A percentile compares a stretch with the other conserved stretches of the same genome.
These are phyloP conservation scores for Phylloscopus trochiloides DNA, from an alignment of 2,113 vertebrate species.

Conservation along the genomic window DNA sequence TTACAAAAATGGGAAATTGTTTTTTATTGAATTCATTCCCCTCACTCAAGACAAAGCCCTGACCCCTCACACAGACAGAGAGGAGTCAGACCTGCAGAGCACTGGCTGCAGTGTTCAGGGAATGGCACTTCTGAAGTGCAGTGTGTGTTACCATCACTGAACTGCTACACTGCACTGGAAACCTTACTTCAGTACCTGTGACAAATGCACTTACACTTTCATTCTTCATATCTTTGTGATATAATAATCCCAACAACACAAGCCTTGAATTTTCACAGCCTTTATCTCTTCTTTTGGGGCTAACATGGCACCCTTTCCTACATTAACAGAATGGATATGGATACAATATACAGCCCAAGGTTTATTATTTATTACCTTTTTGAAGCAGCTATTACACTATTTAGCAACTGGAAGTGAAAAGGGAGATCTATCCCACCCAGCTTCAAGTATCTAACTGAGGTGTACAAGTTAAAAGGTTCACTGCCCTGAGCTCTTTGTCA, in stretches of 20 bases:
- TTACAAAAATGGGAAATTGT: neutral
- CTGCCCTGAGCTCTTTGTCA: neutral
- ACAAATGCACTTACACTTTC: neutral
- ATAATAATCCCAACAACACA: neutral
- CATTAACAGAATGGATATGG: neutral
- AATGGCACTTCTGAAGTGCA: neutral
- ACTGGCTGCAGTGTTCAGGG: neutral
- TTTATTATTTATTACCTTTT: neutral
- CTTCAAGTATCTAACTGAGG: neutral
- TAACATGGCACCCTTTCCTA: neutral
- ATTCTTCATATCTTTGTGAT: neutral
- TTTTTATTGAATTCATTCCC: conserved; percentile 6
- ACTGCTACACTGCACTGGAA: neutral
- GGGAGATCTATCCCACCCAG: neutral
- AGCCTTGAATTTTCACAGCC: neutral
- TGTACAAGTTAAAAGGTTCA: neutral
- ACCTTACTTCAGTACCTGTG: neutral
- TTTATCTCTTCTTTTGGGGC: neutral
- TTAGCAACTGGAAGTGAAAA: neutral
- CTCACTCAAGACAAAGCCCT: neutral
- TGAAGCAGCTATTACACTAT: neutral
- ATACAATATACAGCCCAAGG: neutral
- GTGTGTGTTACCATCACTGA: neutral
- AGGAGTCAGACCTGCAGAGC: neutral
- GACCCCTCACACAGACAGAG: neutral